Conservation (phyloP, 2,888 invertebrate species). For the Xylophagus ater region DNA sequence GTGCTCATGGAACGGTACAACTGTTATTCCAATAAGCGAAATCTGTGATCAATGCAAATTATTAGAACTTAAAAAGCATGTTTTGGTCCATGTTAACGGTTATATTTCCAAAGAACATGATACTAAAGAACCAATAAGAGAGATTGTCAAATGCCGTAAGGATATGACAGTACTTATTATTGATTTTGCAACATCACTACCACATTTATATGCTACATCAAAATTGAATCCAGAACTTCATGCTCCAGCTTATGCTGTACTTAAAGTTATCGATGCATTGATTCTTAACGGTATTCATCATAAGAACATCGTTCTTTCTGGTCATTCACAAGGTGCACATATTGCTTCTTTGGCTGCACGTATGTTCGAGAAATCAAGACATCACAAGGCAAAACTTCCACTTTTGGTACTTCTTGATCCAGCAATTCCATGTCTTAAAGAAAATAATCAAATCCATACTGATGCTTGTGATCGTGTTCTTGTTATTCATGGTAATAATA, state of each 20-base stretch:
- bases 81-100: slow-evolving; percentile 1
- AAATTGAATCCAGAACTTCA: no score
- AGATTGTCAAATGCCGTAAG: background rate
- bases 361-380: slow-evolving; percentile 1
- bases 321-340: slow-evolving; percentile 7
- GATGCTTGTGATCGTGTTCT: slow-evolving; percentile 3
- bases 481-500: slow-evolving; percentile 3
- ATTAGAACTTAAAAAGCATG: slow-evolving; percentile 1
- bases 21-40: background rate
- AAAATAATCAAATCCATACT: background rate
- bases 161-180: background rate
- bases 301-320: slow-evolving; percentile 1
- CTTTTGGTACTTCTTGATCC: slow-evolving; percentile 2
- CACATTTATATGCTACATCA: no score
- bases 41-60: background rate
- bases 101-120: background rate
- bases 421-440: slow-evolving; percentile 2
- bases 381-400: slow-evolving; percentile 1
- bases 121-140: background rate
- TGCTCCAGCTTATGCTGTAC: slow-evolving; percentile 2
- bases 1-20: background rate
- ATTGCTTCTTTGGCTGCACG: slow-evolving; percentile 5
- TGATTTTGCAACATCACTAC: background rate
- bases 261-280: background rate
- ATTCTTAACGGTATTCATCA: background rate